Evolutionary conservation across 2,113 vertebrate genomes (phyloP).

Genomic region (Pyxicephalus adspersus): DNA sequence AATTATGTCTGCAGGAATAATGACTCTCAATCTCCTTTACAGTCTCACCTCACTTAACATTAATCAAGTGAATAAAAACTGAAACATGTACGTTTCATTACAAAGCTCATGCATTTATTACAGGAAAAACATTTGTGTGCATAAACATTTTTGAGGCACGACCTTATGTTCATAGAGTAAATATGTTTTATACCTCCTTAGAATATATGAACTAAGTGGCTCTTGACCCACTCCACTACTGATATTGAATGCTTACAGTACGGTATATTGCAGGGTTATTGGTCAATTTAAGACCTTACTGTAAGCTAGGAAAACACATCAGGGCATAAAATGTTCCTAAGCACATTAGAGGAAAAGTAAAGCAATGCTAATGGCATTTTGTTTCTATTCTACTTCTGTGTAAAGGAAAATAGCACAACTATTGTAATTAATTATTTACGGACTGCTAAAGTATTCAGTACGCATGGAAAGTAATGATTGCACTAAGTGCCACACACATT

Average conservation of each 20-base stretch:
- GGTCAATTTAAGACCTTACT: slow-evolving; percentile 9
- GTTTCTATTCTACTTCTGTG: slow-evolving; percentile 20
- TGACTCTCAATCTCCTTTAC: slow-evolving; percentile 18
- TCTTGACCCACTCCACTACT: neutral
- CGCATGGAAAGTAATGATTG: slow-evolving; percentile 23
- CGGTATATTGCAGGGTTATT: slow-evolving; percentile 30
- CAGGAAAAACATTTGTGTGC: slow-evolving; percentile 10
- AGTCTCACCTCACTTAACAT: slow-evolving; percentile 25
- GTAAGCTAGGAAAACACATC: neutral
- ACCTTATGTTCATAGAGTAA: neutral
- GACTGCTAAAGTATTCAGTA: slow-evolving; percentile 23
- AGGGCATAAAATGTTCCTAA: slow-evolving; percentile 20
- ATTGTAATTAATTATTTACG: slow-evolving; percentile 23
- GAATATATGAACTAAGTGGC: neutral
- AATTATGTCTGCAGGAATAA: neutral
- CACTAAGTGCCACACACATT: neutral
- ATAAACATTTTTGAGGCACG: slow-evolving; percentile 14
- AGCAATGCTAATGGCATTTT: slow-evolving; percentile 24
- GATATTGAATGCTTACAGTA: slow-evolving; percentile 2
- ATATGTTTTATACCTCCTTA: slow-evolving; percentile 13
- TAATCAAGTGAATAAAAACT: slow-evolving; percentile 18
- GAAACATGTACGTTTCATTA: slow-evolving; percentile 1
- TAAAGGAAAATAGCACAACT: slow-evolving; percentile 20
- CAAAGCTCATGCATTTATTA: slow-evolving; percentile 13
- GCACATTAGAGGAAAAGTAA: slow-evolving; percentile 6